These are phyloP conservation scores for Eleginops maclovinus DNA, from an alignment of 2,113 vertebrate genomes.

Conservation along the genomic window DNA sequence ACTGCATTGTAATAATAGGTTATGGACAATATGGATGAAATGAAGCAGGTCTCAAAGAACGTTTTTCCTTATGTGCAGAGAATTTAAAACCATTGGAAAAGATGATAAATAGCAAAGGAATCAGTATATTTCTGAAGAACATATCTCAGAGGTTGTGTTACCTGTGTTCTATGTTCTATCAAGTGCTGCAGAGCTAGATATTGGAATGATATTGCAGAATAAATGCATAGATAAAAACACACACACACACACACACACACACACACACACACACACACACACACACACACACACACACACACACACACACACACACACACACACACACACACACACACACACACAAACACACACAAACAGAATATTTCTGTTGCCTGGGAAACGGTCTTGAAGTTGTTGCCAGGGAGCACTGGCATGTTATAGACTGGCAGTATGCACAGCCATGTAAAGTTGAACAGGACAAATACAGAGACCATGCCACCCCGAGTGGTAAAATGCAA, in stretches of 20 bases:
- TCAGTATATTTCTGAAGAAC: background rate
- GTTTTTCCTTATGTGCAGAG: too few species aligned
- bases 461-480: conserved; percentile 16
- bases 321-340: background rate
- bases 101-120: background rate
- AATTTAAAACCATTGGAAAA: background rate
- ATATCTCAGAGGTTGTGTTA: too few species aligned
- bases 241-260: background rate
- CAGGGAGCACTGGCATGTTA: conserved; percentile 14
- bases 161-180: background rate
- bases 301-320: conserved; percentile 5
- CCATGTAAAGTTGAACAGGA: conserved; percentile 22
- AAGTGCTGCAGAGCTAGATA: background rate
- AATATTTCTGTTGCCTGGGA: conserved; percentile 45
- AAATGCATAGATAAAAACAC: background rate
- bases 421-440: conserved; percentile 12
- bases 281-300: background rate
- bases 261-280: conserved; percentile 7
- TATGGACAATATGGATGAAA: background rate
- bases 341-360: conserved; percentile 8
- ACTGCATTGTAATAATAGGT: background rate
- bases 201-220: background rate
- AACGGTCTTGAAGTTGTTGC: conserved; percentile 47
- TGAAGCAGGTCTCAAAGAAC: background rate
- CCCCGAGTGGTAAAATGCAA: conserved; percentile 5